Evolutionary conservation across 2,113 vertebrate species (phyloP).

Genomic region (Gobio gobio): DNA sequence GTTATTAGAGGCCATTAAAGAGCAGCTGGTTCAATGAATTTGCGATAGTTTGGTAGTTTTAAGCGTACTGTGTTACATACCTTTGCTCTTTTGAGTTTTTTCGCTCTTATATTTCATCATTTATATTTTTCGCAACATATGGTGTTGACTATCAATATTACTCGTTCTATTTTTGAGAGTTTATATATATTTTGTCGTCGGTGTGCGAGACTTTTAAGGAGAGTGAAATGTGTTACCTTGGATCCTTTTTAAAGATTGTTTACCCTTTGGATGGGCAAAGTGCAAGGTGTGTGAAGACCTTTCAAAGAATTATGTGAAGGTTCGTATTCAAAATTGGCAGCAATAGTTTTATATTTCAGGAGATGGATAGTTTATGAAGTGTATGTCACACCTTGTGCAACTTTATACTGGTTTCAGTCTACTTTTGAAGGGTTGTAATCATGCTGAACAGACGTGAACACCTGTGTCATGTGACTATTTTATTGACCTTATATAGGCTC

Average conservation of each 20-base stretch:
- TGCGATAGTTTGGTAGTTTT: background rate
- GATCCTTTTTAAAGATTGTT: conserved; percentile 26
- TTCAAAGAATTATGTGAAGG: background rate
- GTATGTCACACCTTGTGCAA: conserved; percentile 35
- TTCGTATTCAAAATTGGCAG: conserved; percentile 54
- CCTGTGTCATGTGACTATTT: background rate
- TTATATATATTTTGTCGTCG: conserved; percentile 43
- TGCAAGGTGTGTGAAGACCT: conserved; percentile 28
- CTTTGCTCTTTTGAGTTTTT: background rate
- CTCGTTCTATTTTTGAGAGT: conserved; percentile 25
- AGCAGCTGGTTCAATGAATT: background rate
- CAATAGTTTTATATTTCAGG: conserved; percentile 49
- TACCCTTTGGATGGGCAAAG: conserved; percentile 18
- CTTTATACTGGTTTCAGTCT: conserved; percentile 55
- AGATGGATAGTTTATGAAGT: conserved; percentile 34
- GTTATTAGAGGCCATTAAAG: background rate
- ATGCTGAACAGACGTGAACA: background rate
- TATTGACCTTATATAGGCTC: conserved; percentile 7
- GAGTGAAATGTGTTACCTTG: conserved; percentile 17
- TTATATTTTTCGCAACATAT: conserved; percentile 48
- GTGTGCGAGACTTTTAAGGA: conserved; percentile 26
- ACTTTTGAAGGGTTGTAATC: conserved; percentile 6
- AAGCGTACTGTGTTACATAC: background rate
- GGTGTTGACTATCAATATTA: conserved; percentile 49
- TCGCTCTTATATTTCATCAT: conserved; percentile 30